Conservation (phyloP, 92 coral and sea anemone genomes). For the Bergia puertoricense region DNA sequence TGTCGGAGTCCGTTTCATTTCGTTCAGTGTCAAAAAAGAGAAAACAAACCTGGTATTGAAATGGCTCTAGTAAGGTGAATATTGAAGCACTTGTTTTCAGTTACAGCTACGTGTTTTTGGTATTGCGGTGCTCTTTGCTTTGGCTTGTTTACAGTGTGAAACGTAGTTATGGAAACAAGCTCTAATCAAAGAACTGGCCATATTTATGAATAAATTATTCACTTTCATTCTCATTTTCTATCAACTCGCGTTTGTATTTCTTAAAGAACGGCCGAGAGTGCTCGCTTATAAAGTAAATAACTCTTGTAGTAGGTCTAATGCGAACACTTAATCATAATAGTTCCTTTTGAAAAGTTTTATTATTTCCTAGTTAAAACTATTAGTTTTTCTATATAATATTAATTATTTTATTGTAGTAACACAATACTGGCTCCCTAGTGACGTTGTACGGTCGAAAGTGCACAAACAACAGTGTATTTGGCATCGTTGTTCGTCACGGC, state of each 20-base stretch:
- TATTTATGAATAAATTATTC: neutral
- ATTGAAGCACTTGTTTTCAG: too few species aligned
- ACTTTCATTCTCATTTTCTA: neutral
- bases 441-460: slow-evolving; percentile 9
- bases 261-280: neutral
- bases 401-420: slow-evolving; percentile 9
- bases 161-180: slow-evolving; percentile 34
- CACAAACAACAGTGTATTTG: neutral
- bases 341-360: neutral
- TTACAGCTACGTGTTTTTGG: too few species aligned
- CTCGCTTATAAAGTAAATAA: neutral
- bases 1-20: too few species aligned
- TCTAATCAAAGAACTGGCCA: neutral
- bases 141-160: slow-evolving; percentile 5
- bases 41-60: too few species aligned
- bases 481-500: neutral
- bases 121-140: too few species aligned
- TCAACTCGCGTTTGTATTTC: too few species aligned
- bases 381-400: slow-evolving; percentile 15
- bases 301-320: neutral
- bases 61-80: too few species aligned
- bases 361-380: neutral
- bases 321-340: neutral
- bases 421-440: neutral
- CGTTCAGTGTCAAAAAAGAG: too few species aligned